phyloP scores from a whole-genome alignment of 2,888 invertebrate species.

The Apomyelois bistriatella region DNA sequence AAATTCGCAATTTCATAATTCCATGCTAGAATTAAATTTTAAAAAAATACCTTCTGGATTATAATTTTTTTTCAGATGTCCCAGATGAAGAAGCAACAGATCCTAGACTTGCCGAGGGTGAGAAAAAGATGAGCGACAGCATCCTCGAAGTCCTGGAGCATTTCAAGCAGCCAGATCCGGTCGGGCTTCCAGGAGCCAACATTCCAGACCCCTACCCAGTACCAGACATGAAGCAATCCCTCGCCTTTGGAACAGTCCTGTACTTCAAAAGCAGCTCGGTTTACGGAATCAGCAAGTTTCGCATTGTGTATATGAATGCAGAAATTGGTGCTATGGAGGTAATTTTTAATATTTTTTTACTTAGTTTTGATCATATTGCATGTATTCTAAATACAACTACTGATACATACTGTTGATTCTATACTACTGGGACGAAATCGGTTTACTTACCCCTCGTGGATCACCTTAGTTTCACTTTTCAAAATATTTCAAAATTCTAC shows the following conservation, averaged over 20 bases:
- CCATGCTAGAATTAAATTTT: too few relatives aligned
- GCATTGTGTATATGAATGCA: slow-evolving; percentile 84
- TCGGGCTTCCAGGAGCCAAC: slow-evolving; percentile 88
- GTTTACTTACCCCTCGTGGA: too few relatives aligned
- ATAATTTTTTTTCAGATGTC: slow-evolving; percentile 31
- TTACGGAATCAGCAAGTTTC: slow-evolving; percentile 88
- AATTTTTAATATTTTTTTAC: slow-evolving; percentile 3
- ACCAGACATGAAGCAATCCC: slow-evolving; percentile 86
- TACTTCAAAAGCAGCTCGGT: slow-evolving; percentile 85
- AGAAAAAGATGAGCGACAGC: slow-evolving; percentile 86
- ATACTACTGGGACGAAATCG: too few relatives aligned
- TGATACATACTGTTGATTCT: too few relatives aligned
- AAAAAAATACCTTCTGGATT: too few relatives aligned
- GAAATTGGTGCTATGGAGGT: slow-evolving; percentile 89
- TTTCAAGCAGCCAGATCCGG: slow-evolving; percentile 88
- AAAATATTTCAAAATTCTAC: too few relatives aligned
- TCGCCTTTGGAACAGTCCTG: slow-evolving; percentile 84
- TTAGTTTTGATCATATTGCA: too few relatives aligned
- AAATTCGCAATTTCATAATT: too few relatives aligned
- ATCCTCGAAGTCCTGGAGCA: slow-evolving; percentile 86
- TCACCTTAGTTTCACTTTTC: too few relatives aligned
- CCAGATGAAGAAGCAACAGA: slow-evolving; percentile 30
- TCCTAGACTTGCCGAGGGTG: slow-evolving; percentile 53
- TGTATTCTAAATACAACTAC: too few relatives aligned
- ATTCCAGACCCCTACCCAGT: slow-evolving; percentile 90